These are phyloP conservation scores for Drosophila flavopinicola DNA, from an alignment of 2,888 invertebrate species.

Conservation along the genomic window DNA sequence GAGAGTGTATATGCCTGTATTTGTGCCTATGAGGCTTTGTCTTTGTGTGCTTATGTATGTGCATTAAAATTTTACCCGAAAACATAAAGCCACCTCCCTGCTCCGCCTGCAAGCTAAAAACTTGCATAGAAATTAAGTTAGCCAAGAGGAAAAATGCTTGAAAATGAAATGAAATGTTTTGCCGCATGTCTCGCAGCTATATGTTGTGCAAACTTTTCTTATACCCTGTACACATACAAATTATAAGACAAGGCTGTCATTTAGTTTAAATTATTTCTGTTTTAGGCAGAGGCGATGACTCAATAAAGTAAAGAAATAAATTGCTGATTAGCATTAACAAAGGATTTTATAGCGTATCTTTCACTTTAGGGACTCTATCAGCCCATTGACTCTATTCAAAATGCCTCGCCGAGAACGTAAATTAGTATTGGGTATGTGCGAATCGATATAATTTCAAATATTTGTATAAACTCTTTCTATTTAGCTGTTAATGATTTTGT, in stretches of 20 bases:
- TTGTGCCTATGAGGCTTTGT: constrained; percentile 17
- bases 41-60: constrained; percentile 33
- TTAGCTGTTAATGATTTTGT: no score
- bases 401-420: no score
- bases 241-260: not conserved
- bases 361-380: no score
- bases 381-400: no score
- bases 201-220: constrained; percentile 26
- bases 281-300: not conserved
- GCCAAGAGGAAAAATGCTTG: constrained; percentile 59
- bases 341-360: no score
- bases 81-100: constrained; percentile 59
- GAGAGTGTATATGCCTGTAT: not conserved
- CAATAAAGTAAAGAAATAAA: not conserved
- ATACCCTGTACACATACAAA: constrained; percentile 15
- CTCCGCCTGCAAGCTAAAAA: constrained; percentile 49
- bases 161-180: constrained; percentile 55
- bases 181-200: constrained; percentile 43
- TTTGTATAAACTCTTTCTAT: no score
- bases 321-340: not conserved
- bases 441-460: no score
- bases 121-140: constrained; percentile 77
- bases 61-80: constrained; percentile 75
- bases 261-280: not conserved
- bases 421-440: no score